Conservation (phyloP, 2,113 vertebrate genomes). For the Rafetus swinhoei region DNA sequence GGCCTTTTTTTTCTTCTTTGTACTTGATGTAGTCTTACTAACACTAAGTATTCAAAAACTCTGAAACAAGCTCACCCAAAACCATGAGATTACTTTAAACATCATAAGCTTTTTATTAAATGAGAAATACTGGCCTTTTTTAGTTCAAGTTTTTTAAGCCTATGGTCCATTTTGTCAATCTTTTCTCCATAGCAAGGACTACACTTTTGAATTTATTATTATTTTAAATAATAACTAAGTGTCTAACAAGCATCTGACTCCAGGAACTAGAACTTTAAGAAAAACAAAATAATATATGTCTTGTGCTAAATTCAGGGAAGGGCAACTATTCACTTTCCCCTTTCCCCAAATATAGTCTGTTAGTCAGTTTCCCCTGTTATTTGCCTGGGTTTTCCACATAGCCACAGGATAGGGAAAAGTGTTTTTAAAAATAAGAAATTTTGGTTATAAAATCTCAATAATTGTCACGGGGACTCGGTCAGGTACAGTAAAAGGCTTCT, state of each 20-base stretch:
- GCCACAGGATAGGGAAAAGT: too few relatives aligned
- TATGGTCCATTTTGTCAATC: neutral
- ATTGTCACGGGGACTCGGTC: neutral
- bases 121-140: neutral
- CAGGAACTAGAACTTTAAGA: neutral
- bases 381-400: neutral
- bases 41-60: neutral
- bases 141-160: neutral
- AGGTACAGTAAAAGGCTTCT: neutral
- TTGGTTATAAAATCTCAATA: neutral
- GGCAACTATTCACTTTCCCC: neutral
- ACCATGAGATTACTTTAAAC: neutral
- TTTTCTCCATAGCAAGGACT: neutral
- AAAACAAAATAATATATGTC: neutral
- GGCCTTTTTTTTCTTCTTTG: neutral
- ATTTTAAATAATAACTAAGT: neutral
- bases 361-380: neutral
- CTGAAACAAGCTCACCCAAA: neutral
- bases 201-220: too few relatives aligned
- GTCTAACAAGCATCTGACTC: neutral
- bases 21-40: neutral
- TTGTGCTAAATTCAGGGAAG: neutral
- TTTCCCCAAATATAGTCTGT: neutral
- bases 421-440: neutral
- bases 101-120: neutral